Conservation (phyloP, 2,113 vertebrate species). For the Xenopus laevis region DNA sequence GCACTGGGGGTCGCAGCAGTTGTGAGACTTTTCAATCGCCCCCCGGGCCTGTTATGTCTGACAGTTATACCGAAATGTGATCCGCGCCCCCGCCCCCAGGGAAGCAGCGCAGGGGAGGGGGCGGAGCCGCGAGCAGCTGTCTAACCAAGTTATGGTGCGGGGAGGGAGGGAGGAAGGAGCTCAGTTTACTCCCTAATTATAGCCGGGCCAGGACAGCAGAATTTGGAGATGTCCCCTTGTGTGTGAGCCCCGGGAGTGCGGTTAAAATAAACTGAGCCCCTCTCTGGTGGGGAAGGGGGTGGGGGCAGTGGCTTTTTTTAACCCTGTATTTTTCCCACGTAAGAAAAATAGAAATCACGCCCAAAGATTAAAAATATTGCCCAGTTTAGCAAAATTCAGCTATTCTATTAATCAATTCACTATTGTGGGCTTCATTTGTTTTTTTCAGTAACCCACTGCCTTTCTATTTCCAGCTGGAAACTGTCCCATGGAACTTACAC, state of each 20-base stretch:
- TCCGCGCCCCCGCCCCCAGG: slow-evolving; percentile 18
- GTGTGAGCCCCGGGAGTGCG: slow-evolving; percentile 6
- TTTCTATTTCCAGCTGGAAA: no score
- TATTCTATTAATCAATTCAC: no score
- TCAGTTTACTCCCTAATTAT: slow-evolving; percentile 42
- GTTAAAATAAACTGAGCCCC: slow-evolving; percentile 36
- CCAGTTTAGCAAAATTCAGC: no score
- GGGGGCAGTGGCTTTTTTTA: not conserved
- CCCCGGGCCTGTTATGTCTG: slow-evolving; percentile 38
- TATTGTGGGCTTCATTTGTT: no score
- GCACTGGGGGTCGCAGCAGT: slow-evolving; percentile 38
- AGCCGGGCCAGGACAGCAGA: slow-evolving; percentile 34
- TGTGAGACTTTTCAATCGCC: slow-evolving; percentile 38
- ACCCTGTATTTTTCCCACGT: not conserved
- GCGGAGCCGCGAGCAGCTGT: slow-evolving; percentile 34
- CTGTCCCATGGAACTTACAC: no score
- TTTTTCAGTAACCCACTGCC: no score
- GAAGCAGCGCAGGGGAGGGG: slow-evolving; percentile 6
- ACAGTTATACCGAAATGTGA: slow-evolving; percentile 44
- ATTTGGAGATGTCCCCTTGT: slow-evolving; percentile 40
- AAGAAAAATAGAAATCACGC: not conserved
- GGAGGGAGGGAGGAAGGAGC: not conserved
- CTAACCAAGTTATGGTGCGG: slow-evolving; percentile 24
- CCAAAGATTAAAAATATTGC: no score
- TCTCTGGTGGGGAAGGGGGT: not conserved